Percentiles rank a stretch among this genome's conserved stretches.
phyloP scores from a whole-genome alignment of 2,797 vertebrate genomes.

The Salarias fasciatus region DNA sequence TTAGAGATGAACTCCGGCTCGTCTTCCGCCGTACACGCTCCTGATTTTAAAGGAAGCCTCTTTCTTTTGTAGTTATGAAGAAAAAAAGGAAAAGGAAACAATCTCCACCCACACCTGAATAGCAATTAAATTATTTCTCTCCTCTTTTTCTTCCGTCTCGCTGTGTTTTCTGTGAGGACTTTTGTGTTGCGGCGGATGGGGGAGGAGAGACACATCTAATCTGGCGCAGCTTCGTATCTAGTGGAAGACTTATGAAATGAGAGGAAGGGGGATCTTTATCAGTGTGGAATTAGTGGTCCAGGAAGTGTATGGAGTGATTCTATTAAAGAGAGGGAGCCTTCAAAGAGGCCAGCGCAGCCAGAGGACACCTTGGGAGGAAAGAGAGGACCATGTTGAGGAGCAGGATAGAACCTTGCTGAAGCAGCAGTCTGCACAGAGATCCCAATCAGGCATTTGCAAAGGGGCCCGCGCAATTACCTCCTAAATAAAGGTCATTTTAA shows the following conservation, averaged over 20 bases:
- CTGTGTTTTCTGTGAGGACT: conserved; percentile 68
- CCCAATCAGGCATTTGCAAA: conserved; percentile 94
- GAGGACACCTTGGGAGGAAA: conserved; percentile 99
- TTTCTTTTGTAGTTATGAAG: conserved; percentile 86
- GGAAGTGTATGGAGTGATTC: conserved; percentile 94
- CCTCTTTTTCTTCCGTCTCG: conserved; percentile 37
- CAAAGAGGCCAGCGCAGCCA: conserved; percentile 89
- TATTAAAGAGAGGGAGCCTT: conserved; percentile 90
- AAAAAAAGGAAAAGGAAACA: conserved; percentile 53
- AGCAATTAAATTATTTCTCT: conserved; percentile 93
- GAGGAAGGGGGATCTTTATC: conserved; percentile 97
- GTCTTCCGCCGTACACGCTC: conserved; percentile 81
- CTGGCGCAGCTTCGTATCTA: conserved; percentile 93
- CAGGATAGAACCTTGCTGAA: conserved; percentile 96
- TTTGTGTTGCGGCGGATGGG: conserved; percentile 66
- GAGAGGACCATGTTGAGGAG: conserved; percentile 89
- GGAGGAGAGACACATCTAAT: conserved; percentile 94
- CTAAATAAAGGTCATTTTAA: conserved; percentile 95
- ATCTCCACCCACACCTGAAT: conserved; percentile 89
- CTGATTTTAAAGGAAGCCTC: conserved; percentile 84
- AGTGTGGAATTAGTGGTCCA: conserved; percentile 94
- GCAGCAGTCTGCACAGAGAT: conserved; percentile 93
- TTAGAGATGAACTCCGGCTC: conserved; percentile 84
- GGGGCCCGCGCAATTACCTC: conserved; percentile 88
- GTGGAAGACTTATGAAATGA: conserved; percentile 96